Base-by-base conservation (phyloP, 2,888 invertebrate species). In the Plebejus argus region DNA sequence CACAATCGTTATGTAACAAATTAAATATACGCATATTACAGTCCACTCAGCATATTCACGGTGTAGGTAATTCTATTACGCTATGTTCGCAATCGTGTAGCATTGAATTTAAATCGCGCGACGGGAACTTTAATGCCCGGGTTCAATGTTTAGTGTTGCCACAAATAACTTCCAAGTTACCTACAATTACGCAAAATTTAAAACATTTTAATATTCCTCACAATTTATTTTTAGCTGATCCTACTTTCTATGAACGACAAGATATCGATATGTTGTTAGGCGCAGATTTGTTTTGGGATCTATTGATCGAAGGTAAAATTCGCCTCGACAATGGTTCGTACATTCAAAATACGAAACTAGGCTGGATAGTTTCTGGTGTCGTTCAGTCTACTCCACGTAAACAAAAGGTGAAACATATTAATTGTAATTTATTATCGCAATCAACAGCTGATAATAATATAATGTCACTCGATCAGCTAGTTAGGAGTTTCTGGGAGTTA, bases 1-100 rank as follows among this genome's bases (percentile, higher is more conserved):
- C 80, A 0, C 45, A 82, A 61, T 71, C 77, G 12, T 76, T 83
- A 74, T 79, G 80, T 74, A 45, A 82, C 18, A 76, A 35, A 79
- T 70, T 82, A 77, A 76, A 28, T 2, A 28, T 28, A 28, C 28
- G 71, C 70, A 74, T 79, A 39, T 71, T 82, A 82, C 81, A 82
- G 81, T 83, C 81, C 81, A 83, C 81, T 76, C 70, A 79, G 2
- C 56, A 78, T 49, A 80, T 82, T 23, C 70, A 76, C 10, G 81
- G 82, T 35, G 81, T 82, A 49, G 79, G 80, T 3, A 78, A 79
- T 28, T 76, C 61, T 15, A 70, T 81, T 3, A 80, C 81, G 49
- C 79, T 81, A n/a, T 78, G 79, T 49, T 76, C 79, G 61, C 78
- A 81, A 23, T 72, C 66, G 20, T 83, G 82, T 80, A 71, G 0